Evolutionary conservation across 2,888 invertebrate species (phyloP), one percentile per base, ranked within the genome.

Genomic region (Tigriopus californicus): DNA sequence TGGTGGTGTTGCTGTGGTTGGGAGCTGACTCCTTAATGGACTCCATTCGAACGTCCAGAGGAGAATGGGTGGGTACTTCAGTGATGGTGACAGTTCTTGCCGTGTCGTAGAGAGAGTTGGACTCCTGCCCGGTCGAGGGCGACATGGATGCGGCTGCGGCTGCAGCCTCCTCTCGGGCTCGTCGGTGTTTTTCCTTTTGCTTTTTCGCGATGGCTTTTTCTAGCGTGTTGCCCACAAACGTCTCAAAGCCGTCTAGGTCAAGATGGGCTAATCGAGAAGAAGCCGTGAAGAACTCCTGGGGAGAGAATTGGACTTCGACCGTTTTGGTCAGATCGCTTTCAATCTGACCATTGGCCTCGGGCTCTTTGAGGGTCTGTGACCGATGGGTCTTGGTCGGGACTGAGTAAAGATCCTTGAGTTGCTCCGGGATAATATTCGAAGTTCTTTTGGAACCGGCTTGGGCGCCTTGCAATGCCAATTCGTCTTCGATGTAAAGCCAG

Each of bases 401-500:
- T 13, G 25, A 25, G 24, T 52, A 52, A 13, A 52, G 24, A 25
- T 24, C 15, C 33, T 33, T 33, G 4, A 33, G 33, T 40, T 25
- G 24, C 25, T 52, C 52, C 3, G 33, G 33, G 33, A 33, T 33
- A 8, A 33, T 33, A 33, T 33, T 33, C 33, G 33, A 33, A 5
- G 33, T 33, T 8, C 33, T 33, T 8, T 33, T 33, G 33, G 33
- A 33, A n/a, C 18, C 15, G 4, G 3, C 5, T 18, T 44, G 46
- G 5, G 18, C 18, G 6, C n/a, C n/a, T 4, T 44, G 42, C 12
- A 24, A 24, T 10, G 20, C 33, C 15, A 24, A 15, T 15, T 41
- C 51, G 13, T 59, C 44, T 13, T 59, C 59, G 12, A 41, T 49
- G 25, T 59, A 52, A 20, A 59, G 59, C 59, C 59, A 59, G 42